Evolutionary conservation across 2,797 vertebrate species (phyloP).

Genomic region (Momotus momota): DNA sequence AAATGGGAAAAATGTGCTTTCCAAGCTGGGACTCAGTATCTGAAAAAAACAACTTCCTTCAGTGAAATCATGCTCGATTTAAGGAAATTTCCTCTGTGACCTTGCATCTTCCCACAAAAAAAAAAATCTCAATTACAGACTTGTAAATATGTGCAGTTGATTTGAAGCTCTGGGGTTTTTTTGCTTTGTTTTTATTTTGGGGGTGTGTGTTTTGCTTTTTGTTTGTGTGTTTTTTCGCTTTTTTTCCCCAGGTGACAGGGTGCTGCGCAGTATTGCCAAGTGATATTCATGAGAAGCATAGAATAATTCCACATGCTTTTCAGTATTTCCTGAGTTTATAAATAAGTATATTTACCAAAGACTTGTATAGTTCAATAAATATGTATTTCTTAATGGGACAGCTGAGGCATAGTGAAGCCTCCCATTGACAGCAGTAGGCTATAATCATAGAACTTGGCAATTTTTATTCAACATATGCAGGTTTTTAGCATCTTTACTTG

Average conservation of each 20-base stretch:
- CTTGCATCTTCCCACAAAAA: not conserved
- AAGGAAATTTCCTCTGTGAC: not conserved
- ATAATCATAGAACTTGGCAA: not conserved
- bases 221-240: not conserved
- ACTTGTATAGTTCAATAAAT: not conserved
- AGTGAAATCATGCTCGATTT: constrained; percentile 43
- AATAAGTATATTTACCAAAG: not conserved
- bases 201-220: not conserved
- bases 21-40: constrained; percentile 46
- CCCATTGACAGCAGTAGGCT: not conserved
- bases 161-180: not conserved
- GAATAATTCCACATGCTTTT: not conserved
- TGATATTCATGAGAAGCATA: not conserved
- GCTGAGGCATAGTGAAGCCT: not conserved
- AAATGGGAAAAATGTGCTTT: constrained; percentile 61
- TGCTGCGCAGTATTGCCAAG: not conserved
- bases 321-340: not conserved
- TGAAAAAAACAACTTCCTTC: constrained; percentile 34
- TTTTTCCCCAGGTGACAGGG: not conserved
- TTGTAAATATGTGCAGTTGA: not conserved
- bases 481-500: not conserved
- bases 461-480: not conserved
- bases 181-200: not conserved
- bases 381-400: not conserved
- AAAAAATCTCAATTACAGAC: not conserved